Conservation (phyloP, 2,888 invertebrate genomes). For the Tenthredo distinguenda region DNA sequence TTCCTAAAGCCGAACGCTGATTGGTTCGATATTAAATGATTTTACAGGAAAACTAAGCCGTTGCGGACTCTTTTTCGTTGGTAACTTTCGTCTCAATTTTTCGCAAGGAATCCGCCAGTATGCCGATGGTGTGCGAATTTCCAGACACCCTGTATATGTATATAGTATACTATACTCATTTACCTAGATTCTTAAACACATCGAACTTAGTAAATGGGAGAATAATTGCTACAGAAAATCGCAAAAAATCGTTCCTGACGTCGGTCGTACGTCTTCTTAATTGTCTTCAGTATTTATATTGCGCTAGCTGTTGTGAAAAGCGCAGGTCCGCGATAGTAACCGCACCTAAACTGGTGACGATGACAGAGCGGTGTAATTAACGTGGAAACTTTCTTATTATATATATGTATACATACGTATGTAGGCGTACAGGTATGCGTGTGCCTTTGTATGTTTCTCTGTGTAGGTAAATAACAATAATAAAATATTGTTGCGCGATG, state of each 20-base stretch:
- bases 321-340: background rate
- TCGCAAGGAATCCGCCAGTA: no score
- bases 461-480: background rate
- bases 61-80: no score
- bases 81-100: no score
- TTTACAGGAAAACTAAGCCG: no score
- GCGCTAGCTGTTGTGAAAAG: background rate
- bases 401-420: background rate
- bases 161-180: no score
- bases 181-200: background rate
- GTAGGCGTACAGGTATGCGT: background rate
- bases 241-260: background rate
- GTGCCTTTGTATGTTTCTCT: background rate
- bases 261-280: background rate
- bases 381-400: conserved; percentile 4
- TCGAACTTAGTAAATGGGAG: background rate
- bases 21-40: no score
- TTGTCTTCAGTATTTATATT: conserved; percentile 19
- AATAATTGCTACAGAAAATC: background rate
- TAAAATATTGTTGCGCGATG: background rate
- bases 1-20: no score
- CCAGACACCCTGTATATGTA: no score
- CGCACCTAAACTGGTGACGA: conserved; percentile 30
- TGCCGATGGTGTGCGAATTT: no score
- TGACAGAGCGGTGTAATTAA: conserved; percentile 50